These are phyloP conservation scores for Camponotus floridanus DNA, from an alignment of 1,140 invertebrate genomes.

Conservation along the genomic window DNA sequence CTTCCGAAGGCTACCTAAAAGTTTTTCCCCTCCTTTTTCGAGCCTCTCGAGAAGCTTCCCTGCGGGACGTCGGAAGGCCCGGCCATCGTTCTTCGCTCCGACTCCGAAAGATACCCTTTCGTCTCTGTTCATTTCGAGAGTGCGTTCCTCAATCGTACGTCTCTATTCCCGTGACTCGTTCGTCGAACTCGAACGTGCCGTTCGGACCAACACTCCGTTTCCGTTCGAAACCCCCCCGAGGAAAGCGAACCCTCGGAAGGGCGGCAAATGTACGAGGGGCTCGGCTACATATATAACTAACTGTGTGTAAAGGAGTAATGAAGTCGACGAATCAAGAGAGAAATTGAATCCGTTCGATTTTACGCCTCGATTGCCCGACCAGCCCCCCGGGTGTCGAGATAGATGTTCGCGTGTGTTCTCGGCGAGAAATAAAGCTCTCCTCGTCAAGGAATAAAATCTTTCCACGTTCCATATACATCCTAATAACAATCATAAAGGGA, in stretches of 20 bases:
- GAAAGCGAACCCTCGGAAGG: conserved; percentile 10
- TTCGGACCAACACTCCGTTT: conserved; percentile 4
- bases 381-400: background rate
- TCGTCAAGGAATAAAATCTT: conserved; percentile 53
- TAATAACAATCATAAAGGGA: conserved; percentile 29
- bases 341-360: conserved; percentile 83
- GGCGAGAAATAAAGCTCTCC: conserved; percentile 33
- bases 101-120: conserved; percentile 31
- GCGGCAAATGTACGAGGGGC: conserved; percentile 57
- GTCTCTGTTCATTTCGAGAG: conserved; percentile 35
- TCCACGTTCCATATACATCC: background rate
- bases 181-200: conserved; percentile 23
- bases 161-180: conserved; percentile 64
- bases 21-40: conserved; percentile 33
- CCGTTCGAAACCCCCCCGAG: background rate
- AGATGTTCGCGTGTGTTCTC: conserved; percentile 53
- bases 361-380: conserved; percentile 76
- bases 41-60: conserved; percentile 3
- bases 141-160: conserved; percentile 24
- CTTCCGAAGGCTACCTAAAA: conserved; percentile 57
- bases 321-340: conserved; percentile 81
- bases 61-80: background rate
- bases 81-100: conserved; percentile 37
- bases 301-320: conserved; percentile 74
- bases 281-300: conserved; percentile 65